Evolutionary conservation across 35 echinoderm and acorn worm species (phyloP), one percentile per base, ranked within the genome.

Genomic region (Apostichopus parvimensis): DNA sequence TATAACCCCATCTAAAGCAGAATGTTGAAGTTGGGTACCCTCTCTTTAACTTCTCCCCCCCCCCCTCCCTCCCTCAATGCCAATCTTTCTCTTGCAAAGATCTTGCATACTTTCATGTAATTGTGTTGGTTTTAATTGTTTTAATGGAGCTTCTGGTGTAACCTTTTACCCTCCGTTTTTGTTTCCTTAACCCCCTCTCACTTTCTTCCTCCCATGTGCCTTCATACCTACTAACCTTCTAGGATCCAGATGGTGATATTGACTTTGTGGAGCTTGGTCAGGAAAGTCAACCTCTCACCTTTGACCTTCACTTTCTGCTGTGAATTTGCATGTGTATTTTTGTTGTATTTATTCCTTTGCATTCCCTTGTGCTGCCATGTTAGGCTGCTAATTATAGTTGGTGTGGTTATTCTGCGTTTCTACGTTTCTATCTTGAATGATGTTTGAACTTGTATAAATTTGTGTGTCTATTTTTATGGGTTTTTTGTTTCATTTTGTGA

Each of bases 241-340:
- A 84, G 81, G 17, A 84, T 59, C 81, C 81, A 84, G 81, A 84
- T 4, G 81, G 54, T 52, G 81, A 84, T 9, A 84, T 57, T 84
- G 81, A 84, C 81, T 15, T 84, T 1, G 8, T 58, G 54, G 54
- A 84, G 53, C 81, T 58, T 58, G 81, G 81, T 58, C 81, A 84
- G 81, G 81, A 84, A 84, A 84, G 81, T 84, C 81, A 5, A 58
- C 52, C 54, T 75, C 71, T 75, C 71, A 75, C 17, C 71, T 22
- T 84, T 84, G 57, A 15, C 57, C 81, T 84, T 84, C 34, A 56
- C 12, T 54, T 54, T 80, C 18, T 80, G 78, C 78, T 80, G 78
- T 80, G 78, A 54, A 28, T 11, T 6, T 5, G 5, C 28, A 61
- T 61, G 58, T 61, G 12, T 61, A 61, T 61, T 61, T 12, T 12